Base-by-base conservation (phyloP, 2,113 vertebrate genomes). In the Albula glossodonta region DNA sequence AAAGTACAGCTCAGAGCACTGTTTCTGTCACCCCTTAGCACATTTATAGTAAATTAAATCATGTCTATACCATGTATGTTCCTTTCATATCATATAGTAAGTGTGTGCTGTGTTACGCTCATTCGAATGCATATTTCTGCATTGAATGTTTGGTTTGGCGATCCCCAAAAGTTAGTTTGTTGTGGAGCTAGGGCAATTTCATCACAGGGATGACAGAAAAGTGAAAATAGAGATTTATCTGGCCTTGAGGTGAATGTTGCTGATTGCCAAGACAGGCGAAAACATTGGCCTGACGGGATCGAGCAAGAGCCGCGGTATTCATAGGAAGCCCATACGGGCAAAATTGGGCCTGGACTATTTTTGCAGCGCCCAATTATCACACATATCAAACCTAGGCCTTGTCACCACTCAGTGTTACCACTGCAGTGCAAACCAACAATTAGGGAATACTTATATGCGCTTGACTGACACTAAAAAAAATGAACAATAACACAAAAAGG, bases 401-500 rank as follows among this genome's bases (percentile, higher is more conserved):
- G 70, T 74, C 70, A n/a, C 5, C 70, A 31, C 70, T 31, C 60
- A 5, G 60, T 22, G 19, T 22, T 66, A 19, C 60, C 60, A 3
- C 60, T 66, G 60, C 60, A 66, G 22, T 66, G 22, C 70, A 74
- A 74, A 74, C 70, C 70, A 74, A 31, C 70, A 74, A 74, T 74
- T 74, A 74, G 5, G n/a, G n/a, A n/a, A 74, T 31, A 31, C 70
- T 74, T 31, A 74, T n/a, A 74, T 31, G n/a, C 22, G n/a, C 70
- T 31, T 74, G 70, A 74, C 9, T 74, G 70, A 79, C 78, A 79
- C 50, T n/a, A 48, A 78, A 79, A 50, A 50, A 79, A 17, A 79
- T 17, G 25, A 79, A 50, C 11, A 79, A 78, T 15, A 78, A 31
- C 70, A 74, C 22, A 74, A 8, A 79, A 79, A 48, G 2, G 70